These are phyloP conservation scores for Acrocyrtus sp. DNA, from an alignment of 2,888 invertebrate species.

Conservation along the genomic window DNA sequence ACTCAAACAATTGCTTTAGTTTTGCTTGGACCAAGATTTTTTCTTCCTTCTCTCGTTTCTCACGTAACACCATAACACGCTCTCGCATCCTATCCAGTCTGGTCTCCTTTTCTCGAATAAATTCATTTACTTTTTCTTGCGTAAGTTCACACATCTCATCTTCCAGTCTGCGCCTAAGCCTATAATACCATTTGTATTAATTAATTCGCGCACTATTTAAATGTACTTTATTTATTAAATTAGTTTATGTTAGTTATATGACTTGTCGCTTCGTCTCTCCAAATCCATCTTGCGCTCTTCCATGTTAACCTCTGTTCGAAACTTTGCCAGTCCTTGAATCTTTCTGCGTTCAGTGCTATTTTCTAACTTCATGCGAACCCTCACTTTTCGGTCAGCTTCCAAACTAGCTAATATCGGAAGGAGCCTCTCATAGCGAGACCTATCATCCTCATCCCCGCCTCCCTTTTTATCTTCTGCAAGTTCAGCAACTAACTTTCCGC, in stretches of 20 bases:
- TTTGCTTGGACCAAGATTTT: constrained; percentile 58
- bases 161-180: constrained; percentile 55
- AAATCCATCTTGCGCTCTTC: constrained; percentile 55
- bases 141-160: constrained; percentile 52
- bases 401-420: constrained; percentile 41
- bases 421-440: constrained; percentile 2
- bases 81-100: constrained; percentile 56
- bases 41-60: constrained; percentile 53
- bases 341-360: constrained; percentile 52
- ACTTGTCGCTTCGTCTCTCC: constrained; percentile 54
- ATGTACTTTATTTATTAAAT: background rate
- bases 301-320: constrained; percentile 41
- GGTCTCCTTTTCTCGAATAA: constrained; percentile 50
- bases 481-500: constrained; percentile 26
- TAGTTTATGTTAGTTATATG: no score
- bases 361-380: constrained; percentile 36
- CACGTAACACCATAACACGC: constrained; percentile 49
- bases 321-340: constrained; percentile 46
- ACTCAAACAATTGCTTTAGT: constrained; percentile 57
- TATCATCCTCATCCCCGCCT: no score
- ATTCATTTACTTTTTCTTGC: constrained; percentile 46
- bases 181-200: constrained; percentile 7
- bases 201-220: background rate
- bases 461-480: no score
- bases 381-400: constrained; percentile 43